Evolutionary conservation across 2,888 invertebrate species (phyloP).

Genomic region (Eristalinus sepulchralis): DNA sequence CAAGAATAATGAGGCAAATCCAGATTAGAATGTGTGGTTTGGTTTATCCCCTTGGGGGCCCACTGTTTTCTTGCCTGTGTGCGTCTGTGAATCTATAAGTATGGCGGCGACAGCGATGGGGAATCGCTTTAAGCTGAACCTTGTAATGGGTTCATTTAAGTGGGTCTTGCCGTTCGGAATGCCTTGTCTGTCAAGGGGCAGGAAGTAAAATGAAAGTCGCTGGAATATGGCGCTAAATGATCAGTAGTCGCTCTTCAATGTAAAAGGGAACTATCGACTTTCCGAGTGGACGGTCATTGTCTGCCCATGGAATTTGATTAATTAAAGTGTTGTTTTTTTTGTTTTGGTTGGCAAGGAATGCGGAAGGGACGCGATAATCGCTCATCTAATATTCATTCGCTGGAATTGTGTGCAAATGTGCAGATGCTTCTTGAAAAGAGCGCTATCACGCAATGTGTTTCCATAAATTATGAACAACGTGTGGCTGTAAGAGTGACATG

Average conservation of each 20-base stretch:
- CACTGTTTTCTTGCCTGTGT: not conserved
- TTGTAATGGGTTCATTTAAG: slow-evolving; percentile 30
- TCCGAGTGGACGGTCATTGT: not conserved
- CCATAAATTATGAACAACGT: slow-evolving; percentile 23
- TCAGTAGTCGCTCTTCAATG: not conserved
- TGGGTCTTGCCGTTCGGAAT: not conserved
- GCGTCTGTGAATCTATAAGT: slow-evolving; percentile 44
- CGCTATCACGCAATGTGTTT: not conserved
- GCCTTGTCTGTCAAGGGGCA: not conserved
- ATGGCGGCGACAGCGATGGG: slow-evolving; percentile 4
- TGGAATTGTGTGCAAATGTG: slow-evolving; percentile 24
- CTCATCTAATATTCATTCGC: slow-evolving; percentile 14
- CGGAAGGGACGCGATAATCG: not conserved
- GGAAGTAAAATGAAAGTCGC: not conserved
- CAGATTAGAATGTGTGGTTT: slow-evolving; percentile 33
- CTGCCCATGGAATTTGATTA: not conserved
- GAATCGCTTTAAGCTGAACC: slow-evolving; percentile 22
- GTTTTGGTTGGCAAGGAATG: not conserved
- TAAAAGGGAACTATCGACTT: not conserved
- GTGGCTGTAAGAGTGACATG: slow-evolving; percentile 13
- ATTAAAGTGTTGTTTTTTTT: not conserved
- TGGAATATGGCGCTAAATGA: not conserved
- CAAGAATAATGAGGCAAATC: slow-evolving; percentile 55
- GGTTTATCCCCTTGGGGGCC: not conserved
- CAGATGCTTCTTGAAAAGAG: not conserved